Base-by-base conservation (phyloP, 2,797 vertebrate species). In the Microchirus variegatus region DNA sequence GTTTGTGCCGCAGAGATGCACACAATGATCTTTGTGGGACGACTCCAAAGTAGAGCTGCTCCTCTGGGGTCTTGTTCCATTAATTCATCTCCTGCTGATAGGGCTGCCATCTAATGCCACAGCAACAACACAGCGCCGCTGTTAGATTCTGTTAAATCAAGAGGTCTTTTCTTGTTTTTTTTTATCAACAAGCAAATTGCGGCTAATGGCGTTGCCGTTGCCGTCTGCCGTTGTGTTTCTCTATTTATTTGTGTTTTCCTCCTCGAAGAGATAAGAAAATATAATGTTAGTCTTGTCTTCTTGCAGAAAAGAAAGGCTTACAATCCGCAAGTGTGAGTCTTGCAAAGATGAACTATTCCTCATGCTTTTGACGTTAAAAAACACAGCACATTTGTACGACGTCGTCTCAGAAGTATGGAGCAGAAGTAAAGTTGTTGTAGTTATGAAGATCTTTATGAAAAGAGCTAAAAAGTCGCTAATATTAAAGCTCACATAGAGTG, bases 91-190 rank as follows among this genome's bases (percentile, higher is more conserved):
- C 77, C 78, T 26, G 58, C 77, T 78, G 81, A 78, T 80, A 63
- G 73, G 73, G 63, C n/a, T n/a, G 64, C 46, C 66, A 68, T 77
- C 75, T 68, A 55, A 2, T 49, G 61, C 37, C 49, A 75, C 79
- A 63, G 53, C 77, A 56, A 70, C 67, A 62, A 70, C 67, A 62
- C 78, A 64, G 67, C 50, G 80, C 73, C 65, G 65, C 65, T 63
- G 81, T 87, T 73, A 78, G 70, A 80, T 59, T 73, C 59, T 64
- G 74, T 66, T 70, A 55, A 75, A 85, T 83, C 64, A 79, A 78
- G 67, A 70, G 68, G 38, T 73, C 52, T 68, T 58, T 46, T 63
- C 22, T 22, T 17, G 50, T 49, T 45, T 18, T 10, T 40, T 40
- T 40, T 5, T 22, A 1, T 31, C 31, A 31, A 31, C 31, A 31